phyloP scores from a whole-genome alignment of 2,113 vertebrate genomes.

The Oryzias javanicus region DNA sequence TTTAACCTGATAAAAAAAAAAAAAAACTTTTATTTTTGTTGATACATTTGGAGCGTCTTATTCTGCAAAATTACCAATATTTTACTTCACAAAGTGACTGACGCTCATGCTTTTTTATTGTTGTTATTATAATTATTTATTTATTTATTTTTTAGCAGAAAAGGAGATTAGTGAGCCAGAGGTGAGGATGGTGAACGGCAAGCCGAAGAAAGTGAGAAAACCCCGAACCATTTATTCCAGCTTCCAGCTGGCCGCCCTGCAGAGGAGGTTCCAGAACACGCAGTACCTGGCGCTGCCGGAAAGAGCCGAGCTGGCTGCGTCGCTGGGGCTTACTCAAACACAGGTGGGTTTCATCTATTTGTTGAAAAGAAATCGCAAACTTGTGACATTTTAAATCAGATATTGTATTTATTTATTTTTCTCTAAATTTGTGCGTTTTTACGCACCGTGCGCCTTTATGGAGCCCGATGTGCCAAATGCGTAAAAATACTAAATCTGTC shows the following conservation, averaged over 20 bases:
- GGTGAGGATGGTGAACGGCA: slow-evolving; percentile 98
- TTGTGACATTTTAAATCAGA: too few species aligned
- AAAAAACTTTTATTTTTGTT: neutral
- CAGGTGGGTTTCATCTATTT: slow-evolving; percentile 78
- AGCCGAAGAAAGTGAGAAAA: slow-evolving; percentile 98
- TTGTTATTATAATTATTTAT: too few species aligned
- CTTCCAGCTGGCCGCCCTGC: slow-evolving; percentile 96
- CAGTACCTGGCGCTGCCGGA: slow-evolving; percentile 97
- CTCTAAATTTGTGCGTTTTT: slow-evolving; percentile 21
- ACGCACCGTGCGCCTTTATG: slow-evolving; percentile 8
- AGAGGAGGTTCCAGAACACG: slow-evolving; percentile 97
- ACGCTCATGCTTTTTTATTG: neutral
- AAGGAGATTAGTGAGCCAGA: slow-evolving; percentile 94
- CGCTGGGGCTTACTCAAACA: slow-evolving; percentile 94
- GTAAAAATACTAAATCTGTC: slow-evolving; percentile 9
- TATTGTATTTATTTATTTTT: neutral
- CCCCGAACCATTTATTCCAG: slow-evolving; percentile 98
- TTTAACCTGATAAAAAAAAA: too few species aligned
- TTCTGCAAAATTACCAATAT: too few species aligned
- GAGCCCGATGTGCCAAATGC: neutral
- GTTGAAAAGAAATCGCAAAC: neutral
- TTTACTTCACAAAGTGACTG: neutral
- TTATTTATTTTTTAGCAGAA: slow-evolving; percentile 72
- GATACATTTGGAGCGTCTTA: neutral
- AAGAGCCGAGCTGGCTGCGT: slow-evolving; percentile 95